Conservation (phyloP, 2,797 vertebrate genomes). For the Sparidentex hasta region DNA sequence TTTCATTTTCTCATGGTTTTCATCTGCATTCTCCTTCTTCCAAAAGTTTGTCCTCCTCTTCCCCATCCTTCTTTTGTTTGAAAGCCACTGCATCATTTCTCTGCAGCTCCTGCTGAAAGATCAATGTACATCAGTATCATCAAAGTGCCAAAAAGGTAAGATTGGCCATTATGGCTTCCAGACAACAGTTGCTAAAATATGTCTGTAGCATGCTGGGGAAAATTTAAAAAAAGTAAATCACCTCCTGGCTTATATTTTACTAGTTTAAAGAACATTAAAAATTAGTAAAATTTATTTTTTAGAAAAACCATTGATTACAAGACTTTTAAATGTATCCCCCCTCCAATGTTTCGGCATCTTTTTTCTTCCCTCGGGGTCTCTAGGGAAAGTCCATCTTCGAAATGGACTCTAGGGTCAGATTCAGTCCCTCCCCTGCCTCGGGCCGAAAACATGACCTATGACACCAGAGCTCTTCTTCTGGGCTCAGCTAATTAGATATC, state of each 20-base stretch:
- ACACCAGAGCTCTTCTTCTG: conserved; percentile 60
- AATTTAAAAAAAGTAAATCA: too few species aligned
- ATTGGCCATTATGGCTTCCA: neutral
- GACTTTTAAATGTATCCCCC: neutral
- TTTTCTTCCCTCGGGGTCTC: neutral
- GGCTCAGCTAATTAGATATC: conserved; percentile 56
- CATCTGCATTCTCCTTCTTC: neutral
- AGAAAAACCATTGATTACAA: neutral
- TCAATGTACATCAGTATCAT: neutral
- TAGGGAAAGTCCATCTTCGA: conserved; percentile 54
- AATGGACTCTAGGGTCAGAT: conserved; percentile 60
- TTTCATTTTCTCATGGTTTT: neutral
- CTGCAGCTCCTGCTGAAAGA: neutral
- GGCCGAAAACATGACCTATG: conserved; percentile 66
- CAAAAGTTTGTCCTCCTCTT: neutral
- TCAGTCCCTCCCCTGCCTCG: conserved; percentile 49
- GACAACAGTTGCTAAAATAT: neutral
- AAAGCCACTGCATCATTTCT: neutral
- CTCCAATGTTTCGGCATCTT: neutral
- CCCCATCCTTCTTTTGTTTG: neutral
- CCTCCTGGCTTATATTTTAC: too few species aligned
- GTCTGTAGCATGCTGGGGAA: neutral
- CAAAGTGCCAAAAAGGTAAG: neutral
- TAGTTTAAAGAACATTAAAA: too few species aligned
- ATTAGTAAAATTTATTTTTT: neutral